Evolutionary conservation across 2,113 vertebrate genomes (phyloP).

Genomic region (Terrapene triunguis): DNA sequence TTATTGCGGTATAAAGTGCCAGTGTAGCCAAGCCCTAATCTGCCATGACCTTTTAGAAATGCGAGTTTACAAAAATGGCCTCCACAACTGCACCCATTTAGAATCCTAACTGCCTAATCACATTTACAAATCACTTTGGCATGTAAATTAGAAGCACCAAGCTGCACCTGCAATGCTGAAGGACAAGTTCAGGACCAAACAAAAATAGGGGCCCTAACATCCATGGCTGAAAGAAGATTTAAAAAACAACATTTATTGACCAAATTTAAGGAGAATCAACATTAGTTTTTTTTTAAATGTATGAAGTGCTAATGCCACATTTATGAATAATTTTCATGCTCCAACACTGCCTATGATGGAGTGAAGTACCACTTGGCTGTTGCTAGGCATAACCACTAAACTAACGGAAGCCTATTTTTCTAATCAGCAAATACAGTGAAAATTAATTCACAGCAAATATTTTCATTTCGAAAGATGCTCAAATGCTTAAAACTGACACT

Average conservation of each 20-base stretch:
- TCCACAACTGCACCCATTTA: background rate
- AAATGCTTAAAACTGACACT: background rate
- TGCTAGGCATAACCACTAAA: background rate
- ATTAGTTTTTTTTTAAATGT: background rate
- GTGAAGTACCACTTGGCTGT: background rate
- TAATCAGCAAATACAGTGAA: background rate
- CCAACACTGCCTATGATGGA: background rate
- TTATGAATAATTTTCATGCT: background rate
- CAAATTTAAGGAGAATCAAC: background rate
- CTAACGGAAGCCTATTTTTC: background rate
- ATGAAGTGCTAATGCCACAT: background rate
- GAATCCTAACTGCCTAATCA: background rate
- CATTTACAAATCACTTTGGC: background rate
- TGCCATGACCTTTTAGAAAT: background rate
- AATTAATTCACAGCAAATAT: background rate
- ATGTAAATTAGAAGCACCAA: background rate
- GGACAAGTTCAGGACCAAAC: background rate
- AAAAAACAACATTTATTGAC: background rate
- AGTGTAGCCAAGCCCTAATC: background rate
- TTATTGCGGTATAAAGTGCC: too few relatives aligned
- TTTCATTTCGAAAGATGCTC: background rate
- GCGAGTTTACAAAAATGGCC: background rate
- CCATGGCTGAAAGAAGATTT: background rate
- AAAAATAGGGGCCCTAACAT: background rate
- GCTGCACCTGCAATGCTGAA: background rate